Base-by-base conservation (phyloP, 2,888 invertebrate genomes). In the Eupithecia insigniata region DNA sequence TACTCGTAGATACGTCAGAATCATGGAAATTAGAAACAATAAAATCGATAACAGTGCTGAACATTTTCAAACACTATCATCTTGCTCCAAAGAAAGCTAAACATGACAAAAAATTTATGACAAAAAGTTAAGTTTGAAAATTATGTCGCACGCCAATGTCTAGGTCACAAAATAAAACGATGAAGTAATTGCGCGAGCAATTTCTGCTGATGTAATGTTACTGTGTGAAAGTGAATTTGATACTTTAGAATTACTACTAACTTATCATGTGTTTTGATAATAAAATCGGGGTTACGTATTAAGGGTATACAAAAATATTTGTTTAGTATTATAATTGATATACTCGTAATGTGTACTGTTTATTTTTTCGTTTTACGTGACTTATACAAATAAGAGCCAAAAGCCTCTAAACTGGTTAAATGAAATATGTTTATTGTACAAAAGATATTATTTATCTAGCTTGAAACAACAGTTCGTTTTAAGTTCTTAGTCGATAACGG, bases 151-250 rank as follows among this genome's bases (percentile, higher is more conserved):
- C 78, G 73, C 79, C 80, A 81, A 79, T 84, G 85, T 85, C 85
- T 85, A 85, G 89, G 87, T 90, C 89, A 84, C 81, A 83, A 85
- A 86, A 88, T 85, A 87, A 87, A 87, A 87, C 83, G 85, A 89
- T 90, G 88, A 86, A 89, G 88, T 89, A 88, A 90, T 87, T 84
- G 83, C 82, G 82, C 78, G 84, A 83, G 84, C 80, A 82, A 78
- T 85, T 51, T 79, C 71, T 79, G 76, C 77, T 89, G 87, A 89
- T 81, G 87, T 85, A 88, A 89, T 76, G 36, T 74, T 68, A 78
- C 82, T 76, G 70, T 82, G 87, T 87, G 89, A 89, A 88, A 89
- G 89, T 86, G 73, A 36, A 46, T 67, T 10, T 58, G 60, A 66
- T 39, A 32, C 26, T 61, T 46, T 64, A 34, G 36, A 34, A 62